Base-by-base conservation (phyloP, 2,888 invertebrate genomes). In the Metalampra italica region DNA sequence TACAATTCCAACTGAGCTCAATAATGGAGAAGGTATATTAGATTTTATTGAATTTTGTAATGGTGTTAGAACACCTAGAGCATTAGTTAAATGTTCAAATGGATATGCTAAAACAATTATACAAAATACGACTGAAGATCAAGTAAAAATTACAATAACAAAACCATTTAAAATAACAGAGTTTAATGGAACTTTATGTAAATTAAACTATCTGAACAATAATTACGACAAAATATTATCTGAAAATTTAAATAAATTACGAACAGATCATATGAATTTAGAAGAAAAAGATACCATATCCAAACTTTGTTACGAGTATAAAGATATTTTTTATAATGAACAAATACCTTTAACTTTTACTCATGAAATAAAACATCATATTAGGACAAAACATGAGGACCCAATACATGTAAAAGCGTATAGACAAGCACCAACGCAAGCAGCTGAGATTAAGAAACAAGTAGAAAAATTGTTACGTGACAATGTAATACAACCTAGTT, bases 361-460 rank as follows among this genome's bases (percentile, higher is more conserved):
- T 12, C 54, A 64, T 45, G 9, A 52, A 11, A 51, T 68, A 7
- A 59, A 56, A 49, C 74, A 75, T 37, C 50, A 62, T 45, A 77
- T 78, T n/a, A 52, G 52, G 38, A 61, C 57, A 9, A 47, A 38
- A 3, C 56, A 59, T 9, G 59, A 60, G n/a, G 56, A 60, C 8
- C 57, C 59, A 0, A 60, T 60, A 34, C 63, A 42, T 29, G 57
- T 64, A 0, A 48, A 47, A 42, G 46, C 47, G 22, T 54, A 59
- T 49, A 54, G 60, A 30, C 51, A 51, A 43, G 38, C 59, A 1
- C 56, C 57, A 0, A 11, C 44, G 44, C 59, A 61, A 50, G 45
- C 43, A 9, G 9, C 38, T 14, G 62, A 62, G 55, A 59, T 58
- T 7, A 39, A 53, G 9, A 57, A 54, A 8, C 58, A 62, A 46